Conservation (phyloP, 2,113 vertebrate species). For the Mormyrus lacerda region DNA sequence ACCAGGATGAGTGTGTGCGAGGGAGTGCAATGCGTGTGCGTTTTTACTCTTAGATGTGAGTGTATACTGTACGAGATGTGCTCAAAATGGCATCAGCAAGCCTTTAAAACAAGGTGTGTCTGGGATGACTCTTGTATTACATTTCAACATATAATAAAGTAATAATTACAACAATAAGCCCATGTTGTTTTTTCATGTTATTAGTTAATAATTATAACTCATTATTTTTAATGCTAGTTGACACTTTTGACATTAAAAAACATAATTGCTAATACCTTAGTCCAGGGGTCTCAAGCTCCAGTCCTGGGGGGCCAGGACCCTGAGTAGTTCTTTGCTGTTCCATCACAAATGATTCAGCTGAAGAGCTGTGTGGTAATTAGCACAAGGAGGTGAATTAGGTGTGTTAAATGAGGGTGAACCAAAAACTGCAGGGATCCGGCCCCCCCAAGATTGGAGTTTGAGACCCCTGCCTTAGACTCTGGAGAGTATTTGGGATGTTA, state of each 20-base stretch:
- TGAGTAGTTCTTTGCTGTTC: too few species aligned
- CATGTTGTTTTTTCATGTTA: neutral
- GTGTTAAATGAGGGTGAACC: too few species aligned
- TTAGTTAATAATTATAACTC: too few species aligned
- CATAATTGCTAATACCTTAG: neutral
- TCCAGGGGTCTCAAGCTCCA: too few species aligned
- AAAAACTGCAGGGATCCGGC: too few species aligned
- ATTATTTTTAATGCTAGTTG: neutral
- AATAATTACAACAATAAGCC: slow-evolving; percentile 5
- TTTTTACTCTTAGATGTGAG: slow-evolving; percentile 20
- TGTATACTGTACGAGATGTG: neutral
- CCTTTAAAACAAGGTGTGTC: slow-evolving; percentile 12
- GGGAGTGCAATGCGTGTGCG: slow-evolving; percentile 7
- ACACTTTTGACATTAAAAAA: neutral
- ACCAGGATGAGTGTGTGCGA: slow-evolving; percentile 21
- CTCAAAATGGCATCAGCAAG: slow-evolving; percentile 16
- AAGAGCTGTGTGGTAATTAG: too few species aligned
- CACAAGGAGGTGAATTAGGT: too few species aligned
- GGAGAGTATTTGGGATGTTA: neutral
- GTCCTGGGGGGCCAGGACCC: too few species aligned
- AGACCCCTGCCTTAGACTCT: neutral
- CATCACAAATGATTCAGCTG: too few species aligned
- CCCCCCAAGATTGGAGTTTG: too few species aligned
- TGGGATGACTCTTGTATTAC: slow-evolving; percentile 23
- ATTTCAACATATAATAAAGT: slow-evolving; percentile 26